Base-by-base conservation (phyloP, 2,113 vertebrate genomes). In the Morone saxatilis region DNA sequence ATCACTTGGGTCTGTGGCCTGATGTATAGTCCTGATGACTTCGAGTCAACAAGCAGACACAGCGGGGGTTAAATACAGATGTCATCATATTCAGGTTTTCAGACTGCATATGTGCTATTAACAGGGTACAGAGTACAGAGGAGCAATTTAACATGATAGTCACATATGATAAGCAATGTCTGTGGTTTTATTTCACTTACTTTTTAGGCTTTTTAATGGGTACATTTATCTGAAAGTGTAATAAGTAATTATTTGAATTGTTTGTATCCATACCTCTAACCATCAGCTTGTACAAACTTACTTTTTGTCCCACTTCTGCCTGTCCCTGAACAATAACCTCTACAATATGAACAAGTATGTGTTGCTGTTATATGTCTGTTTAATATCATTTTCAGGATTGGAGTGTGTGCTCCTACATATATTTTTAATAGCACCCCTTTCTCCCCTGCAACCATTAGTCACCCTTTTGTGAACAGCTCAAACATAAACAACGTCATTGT, bases 41-140 rank as follows among this genome's bases (percentile, higher is more conserved):
- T 22, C 43, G 50, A 68, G 40, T 77, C 36, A 57, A 50, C 74
- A 73, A 77, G 56, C 20, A n/a, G 25, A 38, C 61, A 70, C 48
- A 47, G 36, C 31, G 53, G 17, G 50, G 59, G 63, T 47, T 47
- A 19, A 38, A 72, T 3, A 54, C 57, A n/a, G 14, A 48, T 70
- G 14, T 36, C 41, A 68, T n/a, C 36, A 19, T 59, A 17, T 22
- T n/a, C 63, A 50, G n/a, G n/a, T 60, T 70, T 8, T 70, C 25
- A 38, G 43, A n/a, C 43, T 19, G 14, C n/a, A 14, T 0, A 43
- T 54, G 7, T 45, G 41, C 63, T 12, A 13, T 40, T 50, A 50
- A 22, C 7, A 22, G 8, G 7, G 13, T 12, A 5, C 1, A 57
- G 40, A 6, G 38, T 38, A 54, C 38, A 56, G n/a, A 45, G 11